Conservation (phyloP, 2,888 invertebrate species). For the Platycnemis pennipes region DNA sequence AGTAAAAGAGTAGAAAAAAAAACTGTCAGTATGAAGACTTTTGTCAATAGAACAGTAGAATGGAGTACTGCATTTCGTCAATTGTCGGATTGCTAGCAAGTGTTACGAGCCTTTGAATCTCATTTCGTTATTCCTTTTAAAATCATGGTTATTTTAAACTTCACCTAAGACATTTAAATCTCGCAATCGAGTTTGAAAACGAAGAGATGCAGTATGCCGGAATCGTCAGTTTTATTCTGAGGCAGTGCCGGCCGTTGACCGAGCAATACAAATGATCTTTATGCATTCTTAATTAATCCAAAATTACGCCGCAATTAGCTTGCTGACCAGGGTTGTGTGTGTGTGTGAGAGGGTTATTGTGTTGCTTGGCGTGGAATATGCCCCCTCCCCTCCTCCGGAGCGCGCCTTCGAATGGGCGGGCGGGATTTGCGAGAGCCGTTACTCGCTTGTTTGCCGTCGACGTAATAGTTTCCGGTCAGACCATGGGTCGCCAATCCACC, state of each 20-base stretch:
- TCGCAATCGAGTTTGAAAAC: too few relatives aligned
- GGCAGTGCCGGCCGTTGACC: not conserved
- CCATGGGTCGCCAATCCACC: not conserved
- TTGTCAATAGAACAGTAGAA: too few relatives aligned
- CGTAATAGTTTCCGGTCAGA: conserved; percentile 51
- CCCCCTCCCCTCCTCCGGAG: not conserved
- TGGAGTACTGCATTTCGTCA: too few relatives aligned
- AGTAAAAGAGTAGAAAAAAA: too few relatives aligned
- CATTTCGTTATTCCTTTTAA: too few relatives aligned
- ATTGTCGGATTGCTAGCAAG: too few relatives aligned
- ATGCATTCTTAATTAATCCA: conserved; percentile 5
- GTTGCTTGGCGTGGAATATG: not conserved
- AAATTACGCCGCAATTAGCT: conserved; percentile 39
- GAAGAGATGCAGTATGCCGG: too few relatives aligned
- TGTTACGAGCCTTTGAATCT: too few relatives aligned
- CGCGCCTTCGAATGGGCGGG: not conserved
- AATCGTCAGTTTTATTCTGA: not conserved
- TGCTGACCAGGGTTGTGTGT: not conserved
- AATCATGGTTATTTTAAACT: too few relatives aligned
- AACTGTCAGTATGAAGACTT: too few relatives aligned
- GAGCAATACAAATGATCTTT: not conserved
- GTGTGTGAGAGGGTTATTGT: conserved; percentile 16
- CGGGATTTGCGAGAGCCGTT: conserved; percentile 58
- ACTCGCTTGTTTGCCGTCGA: conserved; percentile 57
- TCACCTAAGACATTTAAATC: too few relatives aligned